phyloP scores from a whole-genome alignment of 2,888 invertebrate species.

The Drosophila borborema region DNA sequence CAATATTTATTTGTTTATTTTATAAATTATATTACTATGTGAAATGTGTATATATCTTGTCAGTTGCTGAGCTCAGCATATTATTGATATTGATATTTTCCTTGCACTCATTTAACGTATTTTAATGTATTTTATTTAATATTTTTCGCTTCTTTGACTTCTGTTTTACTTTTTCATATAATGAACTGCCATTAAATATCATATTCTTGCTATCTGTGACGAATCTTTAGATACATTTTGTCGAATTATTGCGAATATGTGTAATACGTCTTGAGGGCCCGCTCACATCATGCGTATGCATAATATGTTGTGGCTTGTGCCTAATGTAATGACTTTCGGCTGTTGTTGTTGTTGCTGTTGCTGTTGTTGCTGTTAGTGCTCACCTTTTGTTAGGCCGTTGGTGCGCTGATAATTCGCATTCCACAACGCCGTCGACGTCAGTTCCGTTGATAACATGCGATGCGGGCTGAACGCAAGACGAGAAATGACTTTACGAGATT shows the following conservation, averaged over 20 bases:
- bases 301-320: slow-evolving; percentile 38
- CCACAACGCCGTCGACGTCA: slow-evolving; percentile 82
- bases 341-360: neutral
- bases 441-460: slow-evolving; percentile 85
- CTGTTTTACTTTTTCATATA: neutral
- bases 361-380: slow-evolving; percentile 28
- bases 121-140: too few species aligned
- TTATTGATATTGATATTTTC: neutral
- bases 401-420: slow-evolving; percentile 78
- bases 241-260: slow-evolving; percentile 35
- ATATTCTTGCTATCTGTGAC: slow-evolving; percentile 1
- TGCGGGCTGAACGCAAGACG: slow-evolving; percentile 33
- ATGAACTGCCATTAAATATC: neutral
- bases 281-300: slow-evolving; percentile 46
- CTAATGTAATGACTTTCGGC: slow-evolving; percentile 1
- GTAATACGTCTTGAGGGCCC: slow-evolving; percentile 35
- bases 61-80: neutral
- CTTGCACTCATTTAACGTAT: neutral
- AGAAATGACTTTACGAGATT: slow-evolving; percentile 56
- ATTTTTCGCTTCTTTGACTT: neutral
- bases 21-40: neutral
- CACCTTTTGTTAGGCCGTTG: slow-evolving; percentile 76
- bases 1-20: neutral
- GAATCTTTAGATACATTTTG: slow-evolving; percentile 12
- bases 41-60: neutral